phyloP scores from a whole-genome alignment of 2,888 invertebrate genomes.

The Drosophila kuntzei region DNA sequence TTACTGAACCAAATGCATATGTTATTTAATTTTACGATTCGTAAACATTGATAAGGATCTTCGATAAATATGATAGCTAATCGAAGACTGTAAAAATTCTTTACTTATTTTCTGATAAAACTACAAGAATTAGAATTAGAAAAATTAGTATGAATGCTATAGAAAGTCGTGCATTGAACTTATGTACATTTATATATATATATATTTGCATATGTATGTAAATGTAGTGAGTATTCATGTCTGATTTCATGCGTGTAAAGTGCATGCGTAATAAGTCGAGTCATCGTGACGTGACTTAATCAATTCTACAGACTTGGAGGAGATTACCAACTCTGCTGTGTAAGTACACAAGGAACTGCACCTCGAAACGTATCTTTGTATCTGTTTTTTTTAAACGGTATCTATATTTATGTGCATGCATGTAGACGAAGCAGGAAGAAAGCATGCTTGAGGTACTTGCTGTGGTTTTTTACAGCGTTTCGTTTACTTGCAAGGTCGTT shows the following conservation, averaged over 20 bases:
- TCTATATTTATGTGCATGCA: constrained; percentile 10
- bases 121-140: not conserved
- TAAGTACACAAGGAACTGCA: constrained; percentile 12
- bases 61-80: constrained; percentile 24
- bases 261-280: constrained; percentile 44
- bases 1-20: not conserved
- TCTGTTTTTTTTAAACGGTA: not conserved
- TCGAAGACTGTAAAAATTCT: constrained; percentile 31
- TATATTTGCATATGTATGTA: not conserved
- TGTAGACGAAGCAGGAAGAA: constrained; percentile 16
- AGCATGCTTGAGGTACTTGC: constrained; percentile 25
- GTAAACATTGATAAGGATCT: constrained; percentile 16
- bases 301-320: constrained; percentile 20
- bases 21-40: constrained; percentile 7
- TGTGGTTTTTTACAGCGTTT: constrained; percentile 26
- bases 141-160: not conserved
- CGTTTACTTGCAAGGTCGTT: constrained; percentile 35
- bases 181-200: constrained; percentile 1
- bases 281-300: constrained; percentile 60
- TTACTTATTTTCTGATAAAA: constrained; percentile 16
- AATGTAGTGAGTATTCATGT: constrained; percentile 23
- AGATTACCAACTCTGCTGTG: constrained; percentile 11
- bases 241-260: constrained; percentile 22
- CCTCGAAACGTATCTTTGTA: constrained; percentile 2
- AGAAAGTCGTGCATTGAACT: constrained; percentile 39